Evolutionary conservation across 2,888 invertebrate species (phyloP).

Genomic region (Zygothrica quintamaculata): DNA sequence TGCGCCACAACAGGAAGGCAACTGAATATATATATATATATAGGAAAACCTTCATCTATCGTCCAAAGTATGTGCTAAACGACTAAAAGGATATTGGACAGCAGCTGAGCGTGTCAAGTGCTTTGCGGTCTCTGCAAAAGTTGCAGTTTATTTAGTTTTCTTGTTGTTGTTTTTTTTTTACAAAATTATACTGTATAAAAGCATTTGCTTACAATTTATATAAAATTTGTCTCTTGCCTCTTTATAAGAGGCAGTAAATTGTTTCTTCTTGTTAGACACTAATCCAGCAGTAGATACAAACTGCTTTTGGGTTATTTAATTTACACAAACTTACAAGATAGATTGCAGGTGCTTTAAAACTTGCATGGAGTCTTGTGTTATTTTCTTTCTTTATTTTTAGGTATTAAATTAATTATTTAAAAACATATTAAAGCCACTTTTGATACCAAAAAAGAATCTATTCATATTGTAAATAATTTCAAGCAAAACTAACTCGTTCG

Average conservation of each 20-base stretch:
- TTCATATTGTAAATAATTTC: no score
- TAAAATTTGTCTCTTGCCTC: constrained; percentile 60
- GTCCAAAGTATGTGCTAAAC: constrained; percentile 47
- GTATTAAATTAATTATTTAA: constrained; percentile 3
- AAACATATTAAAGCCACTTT: constrained; percentile 7
- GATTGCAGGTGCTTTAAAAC: constrained; percentile 32
- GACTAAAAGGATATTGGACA: constrained; percentile 55
- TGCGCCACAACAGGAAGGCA: no score
- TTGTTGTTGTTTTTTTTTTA: constrained; percentile 35
- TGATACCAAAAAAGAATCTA: no score
- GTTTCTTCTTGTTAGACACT: constrained; percentile 33
- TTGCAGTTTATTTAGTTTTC: constrained; percentile 47
- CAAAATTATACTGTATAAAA: constrained; percentile 62
- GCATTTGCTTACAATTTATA: constrained; percentile 75
- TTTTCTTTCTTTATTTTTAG: constrained; percentile 19
- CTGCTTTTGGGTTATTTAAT: constrained; percentile 48
- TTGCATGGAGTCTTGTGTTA: constrained; percentile 24
- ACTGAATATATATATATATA: no score
- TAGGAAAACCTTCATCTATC: no score
- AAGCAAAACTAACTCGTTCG: no score
- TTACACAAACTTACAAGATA: constrained; percentile 28
- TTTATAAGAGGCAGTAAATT: constrained; percentile 54
- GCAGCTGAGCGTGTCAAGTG: constrained; percentile 75
- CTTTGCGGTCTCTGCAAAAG: constrained; percentile 63
- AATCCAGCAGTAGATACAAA: constrained; percentile 33